Conservation (phyloP, 2,888 invertebrate genomes). For the Ypsolopha scabrella region DNA sequence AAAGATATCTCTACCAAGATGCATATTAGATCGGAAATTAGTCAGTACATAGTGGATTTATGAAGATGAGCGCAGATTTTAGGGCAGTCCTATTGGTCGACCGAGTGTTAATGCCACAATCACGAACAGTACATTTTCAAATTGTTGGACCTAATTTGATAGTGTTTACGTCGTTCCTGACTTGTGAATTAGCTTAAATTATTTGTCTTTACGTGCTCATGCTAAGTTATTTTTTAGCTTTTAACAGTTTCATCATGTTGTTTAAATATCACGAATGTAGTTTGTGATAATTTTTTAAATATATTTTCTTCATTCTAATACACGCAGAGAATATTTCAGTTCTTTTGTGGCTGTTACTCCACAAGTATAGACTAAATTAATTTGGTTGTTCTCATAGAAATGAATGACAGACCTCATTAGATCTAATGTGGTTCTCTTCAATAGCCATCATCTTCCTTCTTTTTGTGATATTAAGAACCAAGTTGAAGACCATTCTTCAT, state of each 20-base stretch:
- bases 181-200: constrained; percentile 58
- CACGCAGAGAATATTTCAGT: not conserved
- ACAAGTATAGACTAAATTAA: not conserved
- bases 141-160: constrained; percentile 58
- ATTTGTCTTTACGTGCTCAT: constrained; percentile 53
- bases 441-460: constrained; percentile 8
- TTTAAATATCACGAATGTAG: constrained; percentile 46
- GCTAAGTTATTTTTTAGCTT: constrained; percentile 61
- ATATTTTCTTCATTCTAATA: not conserved
- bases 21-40: constrained; percentile 21
- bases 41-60: constrained; percentile 29
- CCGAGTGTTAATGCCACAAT: constrained; percentile 50
- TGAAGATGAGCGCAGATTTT: constrained; percentile 40
- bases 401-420: constrained; percentile 27
- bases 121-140: constrained; percentile 62
- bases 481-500: constrained; percentile 48
- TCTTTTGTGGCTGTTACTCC: not conserved
- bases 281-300: constrained; percentile 12
- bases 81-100: constrained; percentile 44
- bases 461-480: constrained; percentile 32
- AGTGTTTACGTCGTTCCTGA: constrained; percentile 49
- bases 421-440: constrained; percentile 25
- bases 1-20: constrained; percentile 19
- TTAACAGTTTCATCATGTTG: constrained; percentile 60
- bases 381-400: constrained; percentile 11